These are phyloP conservation scores for Galeruca laticollis DNA, from an alignment of 2,888 invertebrate genomes.

Conservation along the genomic window DNA sequence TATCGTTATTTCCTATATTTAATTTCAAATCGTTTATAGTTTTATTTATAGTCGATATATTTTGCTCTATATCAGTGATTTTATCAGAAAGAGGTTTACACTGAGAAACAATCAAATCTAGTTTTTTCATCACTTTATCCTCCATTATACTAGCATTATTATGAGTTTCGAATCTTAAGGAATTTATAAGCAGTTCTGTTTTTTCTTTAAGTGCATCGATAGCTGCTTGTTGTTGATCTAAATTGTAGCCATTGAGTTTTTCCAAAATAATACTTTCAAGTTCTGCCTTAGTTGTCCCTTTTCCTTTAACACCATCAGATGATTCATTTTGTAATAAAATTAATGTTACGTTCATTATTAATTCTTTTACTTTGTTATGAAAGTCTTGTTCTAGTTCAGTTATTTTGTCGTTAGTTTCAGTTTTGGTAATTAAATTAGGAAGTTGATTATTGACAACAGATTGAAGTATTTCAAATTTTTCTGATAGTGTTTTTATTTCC, in stretches of 20 bases:
- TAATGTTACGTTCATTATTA: slow-evolving; percentile 22
- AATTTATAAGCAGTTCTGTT: not conserved
- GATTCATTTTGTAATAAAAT: not conserved
- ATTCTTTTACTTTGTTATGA: slow-evolving; percentile 24
- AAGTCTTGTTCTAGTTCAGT: slow-evolving; percentile 15
- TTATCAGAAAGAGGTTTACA: slow-evolving; percentile 1
- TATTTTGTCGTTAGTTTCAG: slow-evolving; percentile 17
- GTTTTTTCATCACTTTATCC: slow-evolving; percentile 2
- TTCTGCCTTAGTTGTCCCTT: not conserved
- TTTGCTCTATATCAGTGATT: slow-evolving; percentile 2
- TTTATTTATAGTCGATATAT: not conserved
- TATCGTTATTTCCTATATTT: not conserved
- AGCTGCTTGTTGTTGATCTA: slow-evolving; percentile 23
- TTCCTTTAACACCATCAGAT: slow-evolving; percentile 4
- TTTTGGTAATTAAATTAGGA: slow-evolving; percentile 19
- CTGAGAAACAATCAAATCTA: not conserved
- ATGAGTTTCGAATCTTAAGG: slow-evolving; percentile 9
- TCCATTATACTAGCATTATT: slow-evolving; percentile 11
- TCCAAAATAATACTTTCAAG: slow-evolving; percentile 18
- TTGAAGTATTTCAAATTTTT: slow-evolving; percentile 19
- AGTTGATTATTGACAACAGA: not conserved
- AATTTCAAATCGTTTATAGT: not conserved
- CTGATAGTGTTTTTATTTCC: slow-evolving; percentile 6
- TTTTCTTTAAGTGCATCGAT: slow-evolving; percentile 15
- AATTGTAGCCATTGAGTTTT: slow-evolving; percentile 23